These are phyloP conservation scores for Orchesellides sinensis DNA, from an alignment of 2,888 invertebrate genomes.

Conservation along the genomic window DNA sequence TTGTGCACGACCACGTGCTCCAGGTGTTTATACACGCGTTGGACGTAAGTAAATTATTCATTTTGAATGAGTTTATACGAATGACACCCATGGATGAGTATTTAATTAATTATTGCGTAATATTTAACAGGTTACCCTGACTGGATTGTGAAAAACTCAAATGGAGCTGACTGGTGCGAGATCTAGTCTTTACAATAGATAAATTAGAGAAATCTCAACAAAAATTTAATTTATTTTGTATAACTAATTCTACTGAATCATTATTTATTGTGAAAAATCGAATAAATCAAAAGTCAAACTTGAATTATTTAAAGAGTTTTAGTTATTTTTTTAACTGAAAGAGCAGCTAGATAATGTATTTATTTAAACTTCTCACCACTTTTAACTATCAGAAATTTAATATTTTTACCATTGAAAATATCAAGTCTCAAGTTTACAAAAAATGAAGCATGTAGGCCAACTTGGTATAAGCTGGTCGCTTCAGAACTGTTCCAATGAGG, in stretches of 20 bases:
- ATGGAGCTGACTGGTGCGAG: conserved; percentile 62
- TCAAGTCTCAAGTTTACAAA: too few relatives aligned
- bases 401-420: too few relatives aligned
- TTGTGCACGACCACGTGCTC: conserved; percentile 50
- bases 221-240: neutral
- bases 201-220: neutral
- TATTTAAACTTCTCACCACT: too few relatives aligned
- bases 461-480: conserved; percentile 9
- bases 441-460: conserved; percentile 41
- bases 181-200: conserved; percentile 35
- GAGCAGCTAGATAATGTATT: too few relatives aligned
- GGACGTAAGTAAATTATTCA: conserved; percentile 40
- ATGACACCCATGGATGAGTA: neutral
- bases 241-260: too few relatives aligned
- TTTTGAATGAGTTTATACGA: neutral
- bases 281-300: too few relatives aligned
- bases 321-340: too few relatives aligned
- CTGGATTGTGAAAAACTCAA: conserved; percentile 60
- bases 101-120: neutral
- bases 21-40: conserved; percentile 58
- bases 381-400: too few relatives aligned
- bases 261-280: too few relatives aligned
- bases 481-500: conserved; percentile 88
- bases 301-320: too few relatives aligned
- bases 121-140: conserved; percentile 35